Conservation (phyloP, 2,888 invertebrate genomes). For the Epicampocera succincta region DNA sequence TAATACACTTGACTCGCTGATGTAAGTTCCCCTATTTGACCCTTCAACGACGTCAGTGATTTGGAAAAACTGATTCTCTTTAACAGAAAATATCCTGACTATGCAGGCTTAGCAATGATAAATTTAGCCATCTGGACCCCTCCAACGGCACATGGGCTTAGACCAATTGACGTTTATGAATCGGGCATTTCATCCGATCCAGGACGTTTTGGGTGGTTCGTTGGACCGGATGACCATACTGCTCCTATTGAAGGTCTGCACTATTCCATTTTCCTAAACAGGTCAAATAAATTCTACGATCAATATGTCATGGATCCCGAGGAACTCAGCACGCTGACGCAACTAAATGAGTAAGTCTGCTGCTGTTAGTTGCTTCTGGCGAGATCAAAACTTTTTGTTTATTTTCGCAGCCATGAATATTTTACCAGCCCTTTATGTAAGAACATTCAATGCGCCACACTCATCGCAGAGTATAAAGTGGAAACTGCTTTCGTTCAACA, state of each 20-base stretch:
- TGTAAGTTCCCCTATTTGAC: slow-evolving; percentile 67
- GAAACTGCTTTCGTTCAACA: slow-evolving; percentile 83
- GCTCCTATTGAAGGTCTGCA: slow-evolving; percentile 66
- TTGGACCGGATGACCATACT: slow-evolving; percentile 81
- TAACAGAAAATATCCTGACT: slow-evolving; percentile 66
- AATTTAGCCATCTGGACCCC: slow-evolving; percentile 89
- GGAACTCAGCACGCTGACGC: slow-evolving; percentile 58
- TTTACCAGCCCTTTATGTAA: slow-evolving; percentile 71
- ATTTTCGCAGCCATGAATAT: slow-evolving; percentile 53
- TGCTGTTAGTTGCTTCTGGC: no score
- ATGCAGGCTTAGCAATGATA: slow-evolving; percentile 78
- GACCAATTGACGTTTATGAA: slow-evolving; percentile 81
- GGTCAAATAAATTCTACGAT: slow-evolving; percentile 71
- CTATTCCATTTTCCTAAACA: slow-evolving; percentile 74
- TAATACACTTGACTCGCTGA: slow-evolving; percentile 71
- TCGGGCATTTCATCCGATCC: slow-evolving; percentile 82
- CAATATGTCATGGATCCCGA: slow-evolving; percentile 73
- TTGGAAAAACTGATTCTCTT: slow-evolving; percentile 8
- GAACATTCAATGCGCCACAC: slow-evolving; percentile 79
- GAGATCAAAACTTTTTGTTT: not conserved
- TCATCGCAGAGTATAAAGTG: slow-evolving; percentile 83
- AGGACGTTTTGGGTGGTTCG: slow-evolving; percentile 86
- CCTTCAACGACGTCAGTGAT: not conserved
- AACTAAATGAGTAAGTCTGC: slow-evolving; percentile 70
- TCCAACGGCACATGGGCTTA: slow-evolving; percentile 83